phyloP scores from a whole-genome alignment of 2,797 vertebrate species.

The Hipposideros larvatus region DNA sequence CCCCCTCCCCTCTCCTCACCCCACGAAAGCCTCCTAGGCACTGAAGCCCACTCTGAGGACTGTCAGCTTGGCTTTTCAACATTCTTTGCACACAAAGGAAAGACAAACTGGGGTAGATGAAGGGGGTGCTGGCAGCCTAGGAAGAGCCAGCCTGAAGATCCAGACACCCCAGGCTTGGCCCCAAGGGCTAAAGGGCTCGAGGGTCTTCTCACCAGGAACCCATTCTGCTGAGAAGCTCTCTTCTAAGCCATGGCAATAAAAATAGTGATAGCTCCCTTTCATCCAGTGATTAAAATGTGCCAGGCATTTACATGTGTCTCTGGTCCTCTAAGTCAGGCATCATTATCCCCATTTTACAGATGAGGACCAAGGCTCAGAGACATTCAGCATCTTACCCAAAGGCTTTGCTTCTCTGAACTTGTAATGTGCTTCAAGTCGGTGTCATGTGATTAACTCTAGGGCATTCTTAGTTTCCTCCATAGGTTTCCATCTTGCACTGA shows the following conservation, averaged over 20 bases:
- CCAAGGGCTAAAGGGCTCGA: neutral
- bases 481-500: neutral
- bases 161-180: neutral
- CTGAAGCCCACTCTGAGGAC: neutral
- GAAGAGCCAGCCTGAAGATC: neutral
- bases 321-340: neutral
- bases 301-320: neutral
- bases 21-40: neutral
- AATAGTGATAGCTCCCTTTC: conserved; percentile 1
- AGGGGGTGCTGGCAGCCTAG: neutral
- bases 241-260: conserved; percentile 5
- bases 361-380: neutral
- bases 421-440: neutral
- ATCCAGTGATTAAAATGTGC: neutral
- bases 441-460: neutral
- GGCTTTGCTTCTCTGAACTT: neutral
- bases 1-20: too few species aligned
- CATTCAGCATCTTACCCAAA: neutral
- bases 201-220: neutral
- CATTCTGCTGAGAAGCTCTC: neutral
- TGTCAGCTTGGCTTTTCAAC: neutral
- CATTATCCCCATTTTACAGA: conserved; percentile 33
- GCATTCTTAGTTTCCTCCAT: neutral
- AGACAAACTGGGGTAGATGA: neutral
- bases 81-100: neutral